Evolutionary conservation across 2,888 invertebrate genomes (phyloP).

Genomic region (Brachypalpus laphriformis): DNA sequence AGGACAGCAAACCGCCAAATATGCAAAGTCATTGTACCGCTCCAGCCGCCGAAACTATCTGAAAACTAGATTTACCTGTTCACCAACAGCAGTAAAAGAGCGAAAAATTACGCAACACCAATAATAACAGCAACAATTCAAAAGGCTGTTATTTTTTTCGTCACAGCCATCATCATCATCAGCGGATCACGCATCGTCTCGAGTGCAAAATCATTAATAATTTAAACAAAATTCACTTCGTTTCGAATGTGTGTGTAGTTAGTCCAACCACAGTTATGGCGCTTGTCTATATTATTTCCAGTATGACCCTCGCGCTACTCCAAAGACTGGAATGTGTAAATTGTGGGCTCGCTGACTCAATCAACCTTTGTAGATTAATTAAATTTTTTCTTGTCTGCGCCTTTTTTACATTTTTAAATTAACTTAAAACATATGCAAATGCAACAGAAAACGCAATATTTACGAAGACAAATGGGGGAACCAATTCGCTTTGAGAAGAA

Average conservation of each 20-base stretch:
- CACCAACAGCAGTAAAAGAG: background rate
- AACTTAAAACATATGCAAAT: conserved; percentile 30
- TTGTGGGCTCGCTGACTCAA: conserved; percentile 12
- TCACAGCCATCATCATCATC: background rate
- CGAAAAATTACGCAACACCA: conserved; percentile 27
- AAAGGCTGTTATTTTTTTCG: background rate
- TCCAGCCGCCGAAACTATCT: background rate
- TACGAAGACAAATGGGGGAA: conserved; percentile 29
- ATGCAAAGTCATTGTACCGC: conserved; percentile 31
- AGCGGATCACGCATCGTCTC: conserved; percentile 13
- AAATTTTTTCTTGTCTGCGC: conserved; percentile 1
- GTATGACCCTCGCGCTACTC: conserved; percentile 3
- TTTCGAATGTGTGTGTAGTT: background rate
- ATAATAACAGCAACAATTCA: conserved; percentile 5
- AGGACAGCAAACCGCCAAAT: conserved; percentile 9
- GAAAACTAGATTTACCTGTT: conserved; percentile 48
- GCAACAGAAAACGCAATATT: conserved; percentile 28
- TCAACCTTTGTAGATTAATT: conserved; percentile 54
- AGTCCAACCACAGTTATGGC: background rate
- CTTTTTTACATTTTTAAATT: conserved; percentile 4
- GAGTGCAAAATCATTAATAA: conserved; percentile 50
- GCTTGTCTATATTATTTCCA: background rate
- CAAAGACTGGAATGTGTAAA: background rate
- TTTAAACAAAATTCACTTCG: conserved; percentile 19
- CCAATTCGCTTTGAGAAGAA: background rate